A percentile compares a stretch with the other conserved stretches of the same genome.
Evolutionary conservation across 2,797 vertebrate species (phyloP).

Genomic region (Neomorphus geoffroyi): DNA sequence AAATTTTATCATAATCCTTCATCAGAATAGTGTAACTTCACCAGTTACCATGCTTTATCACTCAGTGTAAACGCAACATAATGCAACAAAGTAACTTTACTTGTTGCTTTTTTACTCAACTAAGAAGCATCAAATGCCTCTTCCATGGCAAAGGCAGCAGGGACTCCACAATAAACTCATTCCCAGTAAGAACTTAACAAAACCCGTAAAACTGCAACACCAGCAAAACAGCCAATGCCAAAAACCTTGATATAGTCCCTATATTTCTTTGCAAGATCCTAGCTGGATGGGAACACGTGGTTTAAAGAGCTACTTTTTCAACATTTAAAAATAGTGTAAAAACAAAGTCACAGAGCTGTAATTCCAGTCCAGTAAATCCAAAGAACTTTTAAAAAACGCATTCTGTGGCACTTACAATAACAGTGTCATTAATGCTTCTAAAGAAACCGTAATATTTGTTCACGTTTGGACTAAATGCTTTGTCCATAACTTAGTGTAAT

Average conservation of each 20-base stretch:
- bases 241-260: neutral
- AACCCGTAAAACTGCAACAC: neutral
- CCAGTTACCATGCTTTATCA: neutral
- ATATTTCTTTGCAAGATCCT: neutral
- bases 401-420: neutral
- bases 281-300: neutral
- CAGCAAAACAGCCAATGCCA: neutral
- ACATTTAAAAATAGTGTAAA: neutral
- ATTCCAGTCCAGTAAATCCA: neutral
- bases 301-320: neutral
- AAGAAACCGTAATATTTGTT: neutral
- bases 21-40: neutral
- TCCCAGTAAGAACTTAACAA: neutral
- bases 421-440: neutral
- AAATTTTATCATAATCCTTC: neutral
- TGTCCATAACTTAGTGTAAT: neutral
- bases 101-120: neutral
- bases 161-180: neutral
- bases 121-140: neutral
- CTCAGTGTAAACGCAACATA: neutral
- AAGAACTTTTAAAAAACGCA: neutral
- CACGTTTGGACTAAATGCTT: neutral
- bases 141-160: neutral
- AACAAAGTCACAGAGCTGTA: neutral
- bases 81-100: constrained; percentile 2